Percentiles rank a stretch among this genome's conserved stretches.
Conservation (phyloP, 2,113 vertebrate species). For the Gymnorhina tibicen region DNA sequence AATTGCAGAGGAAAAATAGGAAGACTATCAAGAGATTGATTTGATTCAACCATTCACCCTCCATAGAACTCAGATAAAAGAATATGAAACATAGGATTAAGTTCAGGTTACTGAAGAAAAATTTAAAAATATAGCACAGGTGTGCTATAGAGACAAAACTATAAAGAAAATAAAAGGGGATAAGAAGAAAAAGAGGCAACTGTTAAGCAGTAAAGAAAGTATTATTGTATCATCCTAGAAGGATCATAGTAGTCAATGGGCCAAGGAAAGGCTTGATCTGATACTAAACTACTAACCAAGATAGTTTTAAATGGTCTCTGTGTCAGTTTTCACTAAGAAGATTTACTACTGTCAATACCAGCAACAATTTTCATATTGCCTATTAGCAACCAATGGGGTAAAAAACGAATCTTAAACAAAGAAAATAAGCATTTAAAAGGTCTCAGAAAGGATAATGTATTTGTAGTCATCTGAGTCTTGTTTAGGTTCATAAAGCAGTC, state of each 20-base stretch:
- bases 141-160: not conserved
- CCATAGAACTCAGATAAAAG: not conserved
- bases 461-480: not conserved
- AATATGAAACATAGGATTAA: not conserved
- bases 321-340: not conserved
- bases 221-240: not conserved
- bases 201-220: not conserved
- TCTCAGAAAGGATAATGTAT: not conserved
- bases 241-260: not conserved
- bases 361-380: not conserved
- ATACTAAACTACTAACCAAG: not conserved
- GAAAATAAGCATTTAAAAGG: not conserved
- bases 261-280: not conserved
- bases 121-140: not conserved
- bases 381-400: not conserved
- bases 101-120: not conserved
- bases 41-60: not conserved
- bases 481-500: not conserved
- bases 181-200: not conserved
- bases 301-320: not conserved
- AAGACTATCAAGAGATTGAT: not conserved
- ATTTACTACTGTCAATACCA: not conserved
- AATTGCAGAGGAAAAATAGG: not conserved
- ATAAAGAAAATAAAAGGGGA: not conserved
- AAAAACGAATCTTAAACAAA: not conserved